Base-by-base conservation (phyloP, 2,113 vertebrate genomes). In the Myrmophylax atrothorax region DNA sequence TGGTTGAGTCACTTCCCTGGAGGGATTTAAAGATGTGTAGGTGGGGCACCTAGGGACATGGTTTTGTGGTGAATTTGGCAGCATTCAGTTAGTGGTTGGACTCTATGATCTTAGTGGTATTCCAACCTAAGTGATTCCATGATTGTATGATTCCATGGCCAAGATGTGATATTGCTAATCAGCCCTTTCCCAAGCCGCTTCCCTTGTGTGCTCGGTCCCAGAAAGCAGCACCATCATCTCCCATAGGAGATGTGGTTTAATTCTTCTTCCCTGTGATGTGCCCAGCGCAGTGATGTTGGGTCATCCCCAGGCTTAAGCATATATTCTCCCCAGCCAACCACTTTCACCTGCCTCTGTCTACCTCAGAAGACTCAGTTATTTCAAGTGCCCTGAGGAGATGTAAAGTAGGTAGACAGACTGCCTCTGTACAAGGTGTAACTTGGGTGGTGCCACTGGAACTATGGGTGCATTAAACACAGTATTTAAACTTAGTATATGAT, bases 251-350 rank as follows among this genome's bases (percentile, higher is more conserved):
- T 17, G 3, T n/a, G 59, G 37, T 56, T 82, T 75, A 40, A 31
- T 74, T 78, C n/a, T 93, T 60, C 23, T 81, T 59, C 55, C 24
- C 23, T 2, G 6, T 63, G 44, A 15, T 38, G 9, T 52, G 26
- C 24, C 18, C 56, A 12, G 60, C 42, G 29, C 1, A 0, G 67
- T 46, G n/a, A 19, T 0, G 2, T 3, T 33, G 67, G 33, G 5
- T 46, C 18, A 2, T 38, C 17, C 18, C 35, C 56, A 49, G 52
- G 31, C 46, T 56, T 37, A 50, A 44, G 60, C 31, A 5, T 9
- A 4, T 26, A 3, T 33, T 69, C 33, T 63, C 8, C 17, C 42
- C 5, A 2, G 3, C 18, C 5, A 2, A 3, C 22, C 20, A 6
- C 38, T 29, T 47, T 59, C 26, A 19, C 7, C 12, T 12, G 26